Conservation (phyloP, 1,140 invertebrate genomes). For the Gonioctena quinquepunctata region DNA sequence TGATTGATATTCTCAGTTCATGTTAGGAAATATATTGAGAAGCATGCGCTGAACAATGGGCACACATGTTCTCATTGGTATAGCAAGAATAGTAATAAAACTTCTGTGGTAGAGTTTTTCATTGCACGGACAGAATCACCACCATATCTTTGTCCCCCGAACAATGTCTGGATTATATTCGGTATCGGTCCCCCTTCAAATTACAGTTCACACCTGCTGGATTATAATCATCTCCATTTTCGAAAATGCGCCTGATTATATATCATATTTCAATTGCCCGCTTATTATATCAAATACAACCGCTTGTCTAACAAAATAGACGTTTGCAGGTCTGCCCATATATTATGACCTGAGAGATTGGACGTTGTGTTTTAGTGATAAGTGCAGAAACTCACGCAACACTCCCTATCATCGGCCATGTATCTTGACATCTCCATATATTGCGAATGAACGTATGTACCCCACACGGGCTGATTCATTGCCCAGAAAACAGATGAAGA, state of each 20-base stretch:
- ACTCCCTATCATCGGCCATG: neutral
- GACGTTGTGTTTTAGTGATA: neutral
- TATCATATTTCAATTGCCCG: neutral
- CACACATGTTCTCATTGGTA: too few species aligned
- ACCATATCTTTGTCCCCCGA: too few species aligned
- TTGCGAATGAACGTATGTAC: neutral
- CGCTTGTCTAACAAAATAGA: neutral
- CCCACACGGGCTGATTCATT: neutral
- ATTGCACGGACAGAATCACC: too few species aligned
- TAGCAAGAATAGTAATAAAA: too few species aligned
- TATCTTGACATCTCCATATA: constrained; percentile 6
- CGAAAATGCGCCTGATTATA: neutral
- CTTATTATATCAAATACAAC: neutral
- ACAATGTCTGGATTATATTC: too few species aligned
- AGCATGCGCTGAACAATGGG: too few species aligned
- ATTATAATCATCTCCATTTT: neutral
- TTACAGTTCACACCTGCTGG: neutral
- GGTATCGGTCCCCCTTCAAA: too few species aligned
- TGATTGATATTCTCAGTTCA: too few species aligned
- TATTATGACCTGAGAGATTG: neutral
- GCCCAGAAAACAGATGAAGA: neutral
- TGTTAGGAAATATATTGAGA: too few species aligned
- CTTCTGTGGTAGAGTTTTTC: too few species aligned
- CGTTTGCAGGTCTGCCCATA: neutral
- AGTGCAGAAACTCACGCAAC: neutral